Percentiles rank a stretch among this genome's conserved stretches.
Evolutionary conservation across 2,113 vertebrate genomes (phyloP).

Genomic region (Strix uralensis): DNA sequence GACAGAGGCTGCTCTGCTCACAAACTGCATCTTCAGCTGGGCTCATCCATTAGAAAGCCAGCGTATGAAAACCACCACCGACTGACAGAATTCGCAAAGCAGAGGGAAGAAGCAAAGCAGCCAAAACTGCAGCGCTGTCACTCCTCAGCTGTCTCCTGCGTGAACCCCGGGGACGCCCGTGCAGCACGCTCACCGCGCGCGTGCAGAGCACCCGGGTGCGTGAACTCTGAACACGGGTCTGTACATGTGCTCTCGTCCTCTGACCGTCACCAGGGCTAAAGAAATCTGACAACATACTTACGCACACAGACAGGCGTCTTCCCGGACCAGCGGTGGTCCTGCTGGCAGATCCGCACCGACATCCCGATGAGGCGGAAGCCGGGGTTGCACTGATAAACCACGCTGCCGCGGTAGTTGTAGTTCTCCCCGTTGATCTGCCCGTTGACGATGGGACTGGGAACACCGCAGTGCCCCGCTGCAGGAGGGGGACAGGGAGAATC

Average conservation of each 20-base stretch:
- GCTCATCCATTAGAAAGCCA: rapidly evolving
- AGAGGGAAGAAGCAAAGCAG: not conserved
- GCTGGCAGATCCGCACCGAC: conserved; percentile 96
- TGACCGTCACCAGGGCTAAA: not conserved
- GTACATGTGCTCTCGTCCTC: not conserved
- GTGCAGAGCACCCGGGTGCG: rapidly evolving
- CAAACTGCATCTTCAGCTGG: not conserved
- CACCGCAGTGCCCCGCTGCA: conserved; percentile 91
- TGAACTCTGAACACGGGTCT: rapidly evolving
- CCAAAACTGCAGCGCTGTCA: rapidly evolving
- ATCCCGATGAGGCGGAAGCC: conserved; percentile 96
- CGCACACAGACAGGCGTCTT: conserved; percentile 94
- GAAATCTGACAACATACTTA: conserved; percentile 78
- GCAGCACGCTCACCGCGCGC: rapidly evolving
- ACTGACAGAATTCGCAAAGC: rapidly evolving
- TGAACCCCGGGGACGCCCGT: rapidly evolving
- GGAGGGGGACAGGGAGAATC: not conserved
- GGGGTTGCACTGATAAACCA: conserved; percentile 95
- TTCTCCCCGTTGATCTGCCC: conserved; percentile 96
- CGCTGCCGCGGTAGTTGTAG: conserved; percentile 94
- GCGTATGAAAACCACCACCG: rapidly evolving
- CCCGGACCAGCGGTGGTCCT: conserved; percentile 96
- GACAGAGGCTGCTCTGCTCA: not conserved
- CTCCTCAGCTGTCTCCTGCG: not conserved
- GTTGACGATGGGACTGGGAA: conserved; percentile 91